Base-by-base conservation (phyloP, 53 echinoderm and acorn worm genomes). In the Henricia sp. region DNA sequence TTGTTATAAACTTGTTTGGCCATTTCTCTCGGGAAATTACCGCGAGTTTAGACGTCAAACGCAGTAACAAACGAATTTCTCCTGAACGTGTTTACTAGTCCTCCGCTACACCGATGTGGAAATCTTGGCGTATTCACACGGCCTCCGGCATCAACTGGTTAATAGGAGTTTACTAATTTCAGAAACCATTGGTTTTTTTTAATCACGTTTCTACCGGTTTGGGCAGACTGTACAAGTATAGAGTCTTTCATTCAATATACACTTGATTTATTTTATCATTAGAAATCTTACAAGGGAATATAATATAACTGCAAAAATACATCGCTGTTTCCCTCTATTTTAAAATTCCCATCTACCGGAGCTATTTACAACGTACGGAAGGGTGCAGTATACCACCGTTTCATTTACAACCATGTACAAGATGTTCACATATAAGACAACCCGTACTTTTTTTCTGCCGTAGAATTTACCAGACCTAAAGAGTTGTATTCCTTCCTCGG, bases 341-440 rank as follows among this genome's bases (percentile, higher is more conserved):
- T 17, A 30, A 64, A 80, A n/a, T n/a, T 80, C 65, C 64, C 44
- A 19, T 38, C 80, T 50, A 80, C 11, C 20, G 62, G 50, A 64
- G 24, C 40, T 80, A 80, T 63, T 64, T 62, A 80, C 80, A 80
- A n/a, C n/a, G n/a, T 19, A 9, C 34, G 63, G 58, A 38, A 52
- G 59, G 60, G 33, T 10, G 63, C 59, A 40, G 20, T 68, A n/a
- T 25, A 52, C 36, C 24, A n/a, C n/a, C n/a, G n/a, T 52, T 64
- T 64, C 28, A 44, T 63, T 62, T 80, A 80, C 80, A 80, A 80
- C 77, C 63, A 80, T 80, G 34, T 80, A 80, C 63, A 80, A 80
- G 57, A 46, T 62, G 62, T 62, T 60, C 64, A 40, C 68, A 70
- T 32, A 8, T 20, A 54, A 37, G 34, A 46, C 36, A 62, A 80